Percentiles rank a stretch among this genome's conserved stretches.
These are phyloP conservation scores for Siphamia tubifer DNA, from an alignment of 2,113 vertebrate genomes.

Conservation along the genomic window DNA sequence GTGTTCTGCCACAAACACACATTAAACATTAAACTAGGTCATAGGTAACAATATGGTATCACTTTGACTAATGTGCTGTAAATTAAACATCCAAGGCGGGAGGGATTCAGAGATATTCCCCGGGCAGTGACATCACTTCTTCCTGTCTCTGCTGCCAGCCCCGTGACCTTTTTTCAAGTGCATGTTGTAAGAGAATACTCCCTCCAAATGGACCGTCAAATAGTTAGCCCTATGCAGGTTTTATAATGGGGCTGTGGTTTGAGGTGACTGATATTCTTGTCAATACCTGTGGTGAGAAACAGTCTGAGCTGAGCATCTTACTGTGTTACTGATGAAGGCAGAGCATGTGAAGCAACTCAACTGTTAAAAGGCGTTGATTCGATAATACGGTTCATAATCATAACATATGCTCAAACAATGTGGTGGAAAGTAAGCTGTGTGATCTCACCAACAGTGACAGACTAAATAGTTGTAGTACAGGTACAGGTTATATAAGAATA, in stretches of 20 bases:
- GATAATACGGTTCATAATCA: slow-evolving; percentile 36
- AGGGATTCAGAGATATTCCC: slow-evolving; percentile 65
- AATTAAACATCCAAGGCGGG: slow-evolving; percentile 62
- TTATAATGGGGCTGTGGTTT: slow-evolving; percentile 28
- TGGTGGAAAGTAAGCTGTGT: background rate
- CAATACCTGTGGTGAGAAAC: slow-evolving; percentile 36
- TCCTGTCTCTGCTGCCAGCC: slow-evolving; percentile 44
- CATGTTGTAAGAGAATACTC: slow-evolving; percentile 52
- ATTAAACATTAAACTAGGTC: slow-evolving; percentile 37
- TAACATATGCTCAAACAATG: slow-evolving; percentile 6
- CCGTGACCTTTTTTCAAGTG: slow-evolving; percentile 48
- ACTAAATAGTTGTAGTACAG: too few relatives aligned
- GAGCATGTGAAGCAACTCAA: slow-evolving; percentile 2
- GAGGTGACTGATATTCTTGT: slow-evolving; percentile 33
- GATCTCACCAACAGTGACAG: background rate
- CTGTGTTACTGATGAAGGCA: background rate
- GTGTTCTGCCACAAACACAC: slow-evolving; percentile 25
- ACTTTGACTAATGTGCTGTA: slow-evolving; percentile 60
- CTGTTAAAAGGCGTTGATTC: background rate
- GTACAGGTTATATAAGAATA: too few relatives aligned
- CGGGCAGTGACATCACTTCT: slow-evolving; percentile 66
- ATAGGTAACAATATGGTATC: slow-evolving; percentile 63
- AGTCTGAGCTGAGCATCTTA: slow-evolving; percentile 4
- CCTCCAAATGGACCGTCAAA: slow-evolving; percentile 46
- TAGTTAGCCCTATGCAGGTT: slow-evolving; percentile 5